Evolutionary conservation across 2,888 invertebrate species (phyloP), one percentile per base, ranked within the genome.

Genomic region (Anthoptus insignis): DNA sequence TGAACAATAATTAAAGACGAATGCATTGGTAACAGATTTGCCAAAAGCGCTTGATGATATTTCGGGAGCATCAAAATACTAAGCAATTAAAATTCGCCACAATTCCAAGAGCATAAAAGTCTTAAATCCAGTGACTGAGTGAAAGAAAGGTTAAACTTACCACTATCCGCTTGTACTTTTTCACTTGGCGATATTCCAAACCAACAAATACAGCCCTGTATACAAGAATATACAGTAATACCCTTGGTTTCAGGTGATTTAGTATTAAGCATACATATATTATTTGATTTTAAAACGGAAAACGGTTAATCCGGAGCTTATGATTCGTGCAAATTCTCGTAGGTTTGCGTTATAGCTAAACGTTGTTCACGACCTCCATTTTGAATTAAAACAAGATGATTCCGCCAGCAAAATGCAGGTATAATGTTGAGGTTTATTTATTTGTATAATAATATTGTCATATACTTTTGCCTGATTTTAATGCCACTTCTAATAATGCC

Each of bases 111-210:
- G 11, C 2, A 32, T 21, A 22, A 34, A 61, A 52, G 53, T 54
- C 45, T 47, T 45, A 22, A 32, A 52, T 53, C 45, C 54, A 54
- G 34, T 47, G 34, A 34, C 53, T 13, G 27, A 22, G 29, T 39
- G 27, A 56, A 63, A 37, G 47, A 34, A 54, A 63, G 24, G 54
- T 54, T 63, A 24, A 56, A 54, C 27, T 50, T 58, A 63, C 57
- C 67, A 74, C 71, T 72, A 59, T 60, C 54, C 71, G 68, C 73
- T 71, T 71, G 45, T 73, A 69, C 66, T 72, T 73, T 66, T 74
- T 70, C 76, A 75, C 73, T 78, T 80, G 79, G 79, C 79, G 71
- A 68, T 53, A 73, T 72, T 77, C 79, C 79, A 79, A 79, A 68
- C 65, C 70, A 68, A 70, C 73, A 75, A 73, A 75, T 73, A 75